A percentile compares a stretch with the other conserved stretches of the same genome.
phyloP scores from a whole-genome alignment of 2,113 vertebrate species.

The Colaptes auratus region DNA sequence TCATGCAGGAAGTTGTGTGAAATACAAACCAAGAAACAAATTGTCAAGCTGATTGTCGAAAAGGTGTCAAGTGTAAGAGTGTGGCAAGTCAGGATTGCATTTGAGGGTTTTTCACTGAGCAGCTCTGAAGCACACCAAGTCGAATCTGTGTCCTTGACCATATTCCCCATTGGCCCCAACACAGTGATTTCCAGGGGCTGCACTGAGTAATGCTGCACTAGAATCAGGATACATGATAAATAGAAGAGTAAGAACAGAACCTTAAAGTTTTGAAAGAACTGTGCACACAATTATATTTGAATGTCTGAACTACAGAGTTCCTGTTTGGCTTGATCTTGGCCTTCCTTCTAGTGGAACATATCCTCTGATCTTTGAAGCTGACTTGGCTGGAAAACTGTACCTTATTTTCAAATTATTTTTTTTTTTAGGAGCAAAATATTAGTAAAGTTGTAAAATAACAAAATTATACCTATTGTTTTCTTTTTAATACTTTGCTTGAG shows the following conservation, averaged over 20 bases:
- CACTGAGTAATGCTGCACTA: background rate
- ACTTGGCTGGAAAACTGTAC: background rate
- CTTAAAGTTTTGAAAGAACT: background rate
- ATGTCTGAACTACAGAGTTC: background rate
- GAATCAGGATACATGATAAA: background rate
- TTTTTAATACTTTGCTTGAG: background rate
- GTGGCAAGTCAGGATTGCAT: background rate
- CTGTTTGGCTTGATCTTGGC: background rate
- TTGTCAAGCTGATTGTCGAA: background rate
- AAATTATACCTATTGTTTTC: background rate
- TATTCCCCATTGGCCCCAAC: background rate
- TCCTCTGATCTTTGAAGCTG: background rate
- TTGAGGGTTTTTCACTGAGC: background rate
- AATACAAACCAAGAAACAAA: background rate
- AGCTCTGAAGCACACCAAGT: background rate
- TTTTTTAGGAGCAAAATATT: background rate
- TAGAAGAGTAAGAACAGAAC: background rate
- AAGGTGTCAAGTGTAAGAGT: background rate
- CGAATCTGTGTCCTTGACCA: background rate
- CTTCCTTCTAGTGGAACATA: background rate
- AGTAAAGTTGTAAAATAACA: background rate
- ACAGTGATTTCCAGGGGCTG: background rate
- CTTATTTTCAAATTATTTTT: background rate
- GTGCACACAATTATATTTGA: background rate
- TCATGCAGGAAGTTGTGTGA: background rate